phyloP scores from a whole-genome alignment of 23 tunicate species.

The Botrylloides violaceus region DNA sequence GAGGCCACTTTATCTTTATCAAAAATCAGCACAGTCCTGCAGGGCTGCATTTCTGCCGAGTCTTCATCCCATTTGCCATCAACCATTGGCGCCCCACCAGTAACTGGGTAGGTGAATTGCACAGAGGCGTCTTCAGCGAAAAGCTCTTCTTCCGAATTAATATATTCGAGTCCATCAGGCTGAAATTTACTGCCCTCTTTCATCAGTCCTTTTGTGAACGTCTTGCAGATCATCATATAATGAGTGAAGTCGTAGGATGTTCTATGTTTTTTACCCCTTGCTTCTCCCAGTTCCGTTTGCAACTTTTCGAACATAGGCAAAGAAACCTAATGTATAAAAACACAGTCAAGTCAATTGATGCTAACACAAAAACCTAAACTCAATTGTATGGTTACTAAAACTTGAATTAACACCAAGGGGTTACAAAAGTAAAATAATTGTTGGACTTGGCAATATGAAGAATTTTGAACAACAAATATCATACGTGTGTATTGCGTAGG shows the following conservation, averaged over 20 bases:
- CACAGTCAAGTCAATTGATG: too few species aligned
- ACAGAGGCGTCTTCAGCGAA: slow-evolving; percentile 47
- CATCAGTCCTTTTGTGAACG: not conserved
- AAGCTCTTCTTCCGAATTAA: slow-evolving; percentile 76
- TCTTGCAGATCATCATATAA: slow-evolving; percentile 61
- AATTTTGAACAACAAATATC: too few species aligned
- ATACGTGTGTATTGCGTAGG: too few species aligned
- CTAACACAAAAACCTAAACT: too few species aligned
- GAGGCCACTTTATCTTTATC: slow-evolving; percentile 29
- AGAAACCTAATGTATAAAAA: slow-evolving; percentile 31
- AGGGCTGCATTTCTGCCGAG: slow-evolving; percentile 31
- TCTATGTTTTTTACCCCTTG: slow-evolving; percentile 28
- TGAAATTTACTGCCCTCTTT: not conserved
- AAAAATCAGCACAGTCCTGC: slow-evolving; percentile 45
- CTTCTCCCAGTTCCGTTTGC: slow-evolving; percentile 37
- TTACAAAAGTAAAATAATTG: too few species aligned
- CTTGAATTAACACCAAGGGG: too few species aligned
- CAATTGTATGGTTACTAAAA: too few species aligned
- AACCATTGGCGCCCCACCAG: slow-evolving; percentile 5
- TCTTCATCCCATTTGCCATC: slow-evolving; percentile 36
- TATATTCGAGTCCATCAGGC: slow-evolving; percentile 9
- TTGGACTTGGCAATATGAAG: too few species aligned
- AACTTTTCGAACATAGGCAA: slow-evolving; percentile 69
- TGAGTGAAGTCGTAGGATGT: slow-evolving; percentile 52
- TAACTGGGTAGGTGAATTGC: slow-evolving; percentile 23